Evolutionary conservation across 2,797 vertebrate genomes (phyloP).

Genomic region (Spondyliosoma cantharus): DNA sequence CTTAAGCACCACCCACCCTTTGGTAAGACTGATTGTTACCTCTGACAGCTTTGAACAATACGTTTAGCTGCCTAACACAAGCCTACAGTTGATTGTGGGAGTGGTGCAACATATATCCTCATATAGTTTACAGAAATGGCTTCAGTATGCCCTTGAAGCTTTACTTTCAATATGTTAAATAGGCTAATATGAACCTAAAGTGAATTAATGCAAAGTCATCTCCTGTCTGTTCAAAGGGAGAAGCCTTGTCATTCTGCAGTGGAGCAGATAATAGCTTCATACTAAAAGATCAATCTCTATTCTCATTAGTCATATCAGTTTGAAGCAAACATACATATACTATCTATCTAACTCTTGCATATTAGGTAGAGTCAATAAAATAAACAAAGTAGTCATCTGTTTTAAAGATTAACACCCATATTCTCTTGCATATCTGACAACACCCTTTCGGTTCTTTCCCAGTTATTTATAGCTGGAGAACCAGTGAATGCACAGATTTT

Average conservation of each 20-base stretch:
- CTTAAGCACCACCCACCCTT: background rate
- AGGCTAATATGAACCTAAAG: background rate
- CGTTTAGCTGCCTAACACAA: background rate
- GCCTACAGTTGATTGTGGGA: background rate
- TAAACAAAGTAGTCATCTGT: background rate
- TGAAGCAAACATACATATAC: background rate
- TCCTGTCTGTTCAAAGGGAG: slow-evolving; percentile 2
- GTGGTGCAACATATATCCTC: background rate
- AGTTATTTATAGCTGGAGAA: background rate
- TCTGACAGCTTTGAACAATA: background rate
- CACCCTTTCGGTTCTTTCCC: background rate
- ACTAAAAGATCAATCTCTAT: background rate
- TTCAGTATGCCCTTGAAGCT: background rate
- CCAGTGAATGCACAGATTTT: background rate
- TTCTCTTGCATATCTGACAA: background rate
- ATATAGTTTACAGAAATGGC: background rate
- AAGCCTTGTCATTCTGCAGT: background rate
- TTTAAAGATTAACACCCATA: background rate
- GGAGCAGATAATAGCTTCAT: background rate
- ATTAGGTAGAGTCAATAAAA: background rate
- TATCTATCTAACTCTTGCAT: background rate
- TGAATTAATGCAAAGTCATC: background rate
- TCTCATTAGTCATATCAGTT: background rate
- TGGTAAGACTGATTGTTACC: background rate
- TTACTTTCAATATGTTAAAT: background rate